phyloP scores from a whole-genome alignment of 2,888 invertebrate species.

The Bellardia pandia region DNA sequence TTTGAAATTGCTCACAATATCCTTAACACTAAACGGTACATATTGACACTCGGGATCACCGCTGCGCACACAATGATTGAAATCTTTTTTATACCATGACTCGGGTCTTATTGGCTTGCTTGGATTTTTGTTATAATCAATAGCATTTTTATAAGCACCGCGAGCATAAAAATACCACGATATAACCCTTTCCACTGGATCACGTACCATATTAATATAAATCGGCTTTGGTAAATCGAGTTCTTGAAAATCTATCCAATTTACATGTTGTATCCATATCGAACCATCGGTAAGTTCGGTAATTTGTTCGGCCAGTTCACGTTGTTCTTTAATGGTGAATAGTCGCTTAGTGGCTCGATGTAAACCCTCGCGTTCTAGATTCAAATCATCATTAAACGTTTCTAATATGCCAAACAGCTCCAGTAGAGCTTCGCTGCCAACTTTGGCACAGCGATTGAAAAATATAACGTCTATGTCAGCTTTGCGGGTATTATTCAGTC shows the following conservation, averaged over 20 bases:
- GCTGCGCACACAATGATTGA: conserved; percentile 91
- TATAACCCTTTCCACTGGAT: conserved; percentile 93
- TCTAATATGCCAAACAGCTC: conserved; percentile 84
- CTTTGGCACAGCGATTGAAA: conserved; percentile 96
- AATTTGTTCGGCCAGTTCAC: conserved; percentile 87
- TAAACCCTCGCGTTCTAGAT: conserved; percentile 85
- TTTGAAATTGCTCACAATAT: conserved; percentile 90
- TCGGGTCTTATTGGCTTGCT: conserved; percentile 84
- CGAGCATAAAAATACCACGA: conserved; percentile 95
- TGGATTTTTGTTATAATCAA: conserved; percentile 89
- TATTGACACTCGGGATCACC: conserved; percentile 90
- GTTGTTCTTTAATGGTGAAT: conserved; percentile 88
- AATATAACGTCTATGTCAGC: conserved; percentile 90
- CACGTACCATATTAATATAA: conserved; percentile 93
- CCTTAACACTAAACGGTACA: conserved; percentile 90
- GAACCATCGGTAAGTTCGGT: conserved; percentile 90
- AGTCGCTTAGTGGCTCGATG: conserved; percentile 68
- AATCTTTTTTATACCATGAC: conserved; percentile 85
- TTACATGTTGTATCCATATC: conserved; percentile 94
- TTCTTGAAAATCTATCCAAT: conserved; percentile 93
- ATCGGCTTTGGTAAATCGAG: conserved; percentile 91
- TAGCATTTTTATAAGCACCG: conserved; percentile 94
- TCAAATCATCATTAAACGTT: conserved; percentile 85
- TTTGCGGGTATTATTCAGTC: conserved; percentile 90
- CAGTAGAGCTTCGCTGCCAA: conserved; percentile 95